phyloP scores from a whole-genome alignment of 2,888 invertebrate species.

The Noctua fimbriata region DNA sequence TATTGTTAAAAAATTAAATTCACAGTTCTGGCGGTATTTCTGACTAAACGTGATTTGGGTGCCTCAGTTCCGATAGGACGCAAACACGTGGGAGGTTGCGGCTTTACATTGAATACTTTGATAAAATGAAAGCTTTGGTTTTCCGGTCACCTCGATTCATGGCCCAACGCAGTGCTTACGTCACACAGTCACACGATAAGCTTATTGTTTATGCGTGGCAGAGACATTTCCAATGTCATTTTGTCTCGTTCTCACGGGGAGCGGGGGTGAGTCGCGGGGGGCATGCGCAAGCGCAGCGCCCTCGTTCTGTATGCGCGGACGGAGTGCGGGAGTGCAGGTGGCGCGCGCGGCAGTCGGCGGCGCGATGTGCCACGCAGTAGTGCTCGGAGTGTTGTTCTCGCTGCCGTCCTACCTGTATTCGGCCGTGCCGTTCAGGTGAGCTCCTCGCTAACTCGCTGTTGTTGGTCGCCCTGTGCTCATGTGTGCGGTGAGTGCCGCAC shows the following conservation, averaged over 20 bases:
- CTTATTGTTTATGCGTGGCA: conserved; percentile 31
- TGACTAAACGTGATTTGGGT: background rate
- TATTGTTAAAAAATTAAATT: background rate
- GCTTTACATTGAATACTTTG: background rate
- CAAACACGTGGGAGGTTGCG: background rate
- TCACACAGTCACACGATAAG: conserved; percentile 4
- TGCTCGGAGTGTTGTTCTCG: conserved; percentile 86
- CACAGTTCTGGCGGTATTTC: background rate
- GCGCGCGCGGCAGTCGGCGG: conserved; percentile 64
- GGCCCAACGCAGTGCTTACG: background rate
- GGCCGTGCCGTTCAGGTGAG: conserved; percentile 87
- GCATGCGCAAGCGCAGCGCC: conserved; percentile 54
- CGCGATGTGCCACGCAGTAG: conserved; percentile 87
- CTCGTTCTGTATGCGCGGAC: conserved; percentile 15
- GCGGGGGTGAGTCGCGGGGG: conserved; percentile 40
- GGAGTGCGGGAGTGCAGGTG: conserved; percentile 16
- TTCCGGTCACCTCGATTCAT: conserved; percentile 37
- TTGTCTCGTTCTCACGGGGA: conserved; percentile 52
- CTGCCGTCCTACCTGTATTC: conserved; percentile 86
- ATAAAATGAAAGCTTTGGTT: conserved; percentile 36
- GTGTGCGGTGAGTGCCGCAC: conserved; percentile 12
- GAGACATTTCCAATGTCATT: conserved; percentile 41
- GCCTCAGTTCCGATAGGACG: background rate
- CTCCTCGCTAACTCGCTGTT: conserved; percentile 42
- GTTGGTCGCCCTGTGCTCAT: background rate